These are phyloP conservation scores for Meteorus colon DNA, from an alignment of 2,888 invertebrate genomes.

Conservation along the genomic window DNA sequence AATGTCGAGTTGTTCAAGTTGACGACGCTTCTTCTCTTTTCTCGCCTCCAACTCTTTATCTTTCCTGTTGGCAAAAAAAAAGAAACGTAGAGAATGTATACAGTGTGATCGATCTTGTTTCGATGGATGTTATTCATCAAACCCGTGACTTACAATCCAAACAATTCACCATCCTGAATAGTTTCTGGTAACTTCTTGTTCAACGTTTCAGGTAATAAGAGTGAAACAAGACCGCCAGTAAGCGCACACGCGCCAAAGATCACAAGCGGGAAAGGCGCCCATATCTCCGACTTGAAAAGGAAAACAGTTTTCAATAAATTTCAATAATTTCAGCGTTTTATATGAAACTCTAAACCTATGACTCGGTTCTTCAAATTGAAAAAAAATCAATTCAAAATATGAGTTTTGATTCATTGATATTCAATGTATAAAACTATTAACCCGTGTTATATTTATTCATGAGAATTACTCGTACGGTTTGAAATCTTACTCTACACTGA, in stretches of 20 bases:
- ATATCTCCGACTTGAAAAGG: slow-evolving; percentile 74
- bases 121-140: neutral
- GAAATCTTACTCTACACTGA: too few species aligned
- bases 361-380: too few species aligned
- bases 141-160: slow-evolving; percentile 75
- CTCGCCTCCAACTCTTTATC: slow-evolving; percentile 35
- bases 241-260: slow-evolving; percentile 77
- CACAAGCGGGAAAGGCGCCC: slow-evolving; percentile 77
- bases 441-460: too few species aligned
- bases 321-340: too few species aligned
- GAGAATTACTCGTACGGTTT: too few species aligned
- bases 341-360: too few species aligned
- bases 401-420: too few species aligned
- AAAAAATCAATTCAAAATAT: too few species aligned
- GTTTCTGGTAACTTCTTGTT: slow-evolving; percentile 80
- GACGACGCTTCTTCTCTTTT: slow-evolving; percentile 45
- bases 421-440: too few species aligned
- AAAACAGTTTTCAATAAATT: slow-evolving; percentile 24
- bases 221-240: slow-evolving; percentile 76
- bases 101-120: neutral
- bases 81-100: neutral
- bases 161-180: slow-evolving; percentile 79
- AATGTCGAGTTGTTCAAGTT: slow-evolving; percentile 56
- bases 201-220: slow-evolving; percentile 80
- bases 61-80: slow-evolving; percentile 45